Base-by-base conservation (phyloP, 2,888 invertebrate genomes). In the Amphipyra berbera region DNA sequence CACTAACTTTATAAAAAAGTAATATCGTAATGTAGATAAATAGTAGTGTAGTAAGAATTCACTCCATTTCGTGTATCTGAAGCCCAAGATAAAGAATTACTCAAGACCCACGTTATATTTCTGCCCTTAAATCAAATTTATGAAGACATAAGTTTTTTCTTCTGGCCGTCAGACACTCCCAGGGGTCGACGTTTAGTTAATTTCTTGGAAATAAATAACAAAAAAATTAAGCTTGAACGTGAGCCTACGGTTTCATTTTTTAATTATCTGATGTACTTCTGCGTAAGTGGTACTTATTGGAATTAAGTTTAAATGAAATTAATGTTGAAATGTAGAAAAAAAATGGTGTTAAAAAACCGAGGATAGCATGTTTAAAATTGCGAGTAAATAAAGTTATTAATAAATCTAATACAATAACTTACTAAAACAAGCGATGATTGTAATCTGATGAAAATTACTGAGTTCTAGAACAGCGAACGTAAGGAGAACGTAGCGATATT, bases 101-200 rank as follows among this genome's bases (percentile, higher is more conserved):
- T 59, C 61, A 41, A 68, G 65, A 68, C 68, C 68, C 72, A 61
- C 58, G 65, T 77, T 73, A 76, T 71, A 72, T 81, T 82, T 82
- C 60, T 71, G 41, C 67, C 64, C 65, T 69, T 73, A 78, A 82
- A 82, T 80, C 76, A 78, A 79, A 80, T 81, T 82, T 79, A 76
- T 69, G 77, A 74, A 73, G 75, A 78, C 71, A 73, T 61, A 62
- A 76, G 78, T 66, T 78, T 81, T 79, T 72, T 72, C 37, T 45
- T 45, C 40, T 71, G 60, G 68, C 69, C 76, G 63, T 68, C 71
- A 61, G 64, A 68, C 64, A 70, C 64, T 70, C 76, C 65, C 67
- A 13, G 63, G 69, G 70, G 73, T 76, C 70, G 67, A 73, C 69
- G 68, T 55, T 73, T 72, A 78, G 79, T 76, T 79, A 81, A 79